phyloP scores from a whole-genome alignment of 1,140 invertebrate genomes.

The Drosophila malerkotliana region DNA sequence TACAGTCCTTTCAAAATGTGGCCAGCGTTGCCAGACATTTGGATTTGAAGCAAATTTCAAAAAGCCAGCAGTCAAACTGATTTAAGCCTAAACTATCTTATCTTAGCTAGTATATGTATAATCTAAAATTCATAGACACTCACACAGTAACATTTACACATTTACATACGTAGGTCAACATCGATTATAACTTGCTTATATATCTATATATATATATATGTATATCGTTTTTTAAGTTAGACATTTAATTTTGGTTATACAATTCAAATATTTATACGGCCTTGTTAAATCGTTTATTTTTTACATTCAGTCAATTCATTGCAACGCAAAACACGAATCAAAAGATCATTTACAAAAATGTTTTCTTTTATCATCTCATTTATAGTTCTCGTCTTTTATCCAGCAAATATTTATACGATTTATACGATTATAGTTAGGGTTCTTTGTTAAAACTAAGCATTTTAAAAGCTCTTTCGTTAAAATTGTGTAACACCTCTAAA shows the following conservation, averaged over 20 bases:
- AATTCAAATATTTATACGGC: constrained; percentile 29
- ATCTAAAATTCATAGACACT: constrained; percentile 1
- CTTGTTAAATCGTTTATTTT: constrained; percentile 32
- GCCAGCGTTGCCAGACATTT: constrained; percentile 5
- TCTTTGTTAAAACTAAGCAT: constrained; percentile 24
- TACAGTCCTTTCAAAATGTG: constrained; percentile 1
- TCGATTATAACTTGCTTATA: constrained; percentile 22
- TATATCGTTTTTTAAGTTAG: constrained; percentile 52
- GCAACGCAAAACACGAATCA: constrained; percentile 55
- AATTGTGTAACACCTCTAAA: constrained; percentile 33
- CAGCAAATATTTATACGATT: background rate
- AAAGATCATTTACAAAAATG: constrained; percentile 19
- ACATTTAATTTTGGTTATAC: constrained; percentile 52
- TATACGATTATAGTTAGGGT: constrained; percentile 5
- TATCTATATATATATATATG: constrained; percentile 13
- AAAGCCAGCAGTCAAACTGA: constrained; percentile 16
- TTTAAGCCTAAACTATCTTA: background rate
- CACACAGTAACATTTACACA: constrained; percentile 21
- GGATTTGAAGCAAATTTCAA: constrained; percentile 2
- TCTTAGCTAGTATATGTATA: background rate
- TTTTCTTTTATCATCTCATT: constrained; percentile 5
- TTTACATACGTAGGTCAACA: constrained; percentile 7
- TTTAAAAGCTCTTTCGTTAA: constrained; percentile 43
- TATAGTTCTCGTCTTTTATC: constrained; percentile 18
- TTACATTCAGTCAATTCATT: constrained; percentile 78